Base-by-base conservation (phyloP, 2,888 invertebrate genomes). In the Margaritifera margaritifera region DNA sequence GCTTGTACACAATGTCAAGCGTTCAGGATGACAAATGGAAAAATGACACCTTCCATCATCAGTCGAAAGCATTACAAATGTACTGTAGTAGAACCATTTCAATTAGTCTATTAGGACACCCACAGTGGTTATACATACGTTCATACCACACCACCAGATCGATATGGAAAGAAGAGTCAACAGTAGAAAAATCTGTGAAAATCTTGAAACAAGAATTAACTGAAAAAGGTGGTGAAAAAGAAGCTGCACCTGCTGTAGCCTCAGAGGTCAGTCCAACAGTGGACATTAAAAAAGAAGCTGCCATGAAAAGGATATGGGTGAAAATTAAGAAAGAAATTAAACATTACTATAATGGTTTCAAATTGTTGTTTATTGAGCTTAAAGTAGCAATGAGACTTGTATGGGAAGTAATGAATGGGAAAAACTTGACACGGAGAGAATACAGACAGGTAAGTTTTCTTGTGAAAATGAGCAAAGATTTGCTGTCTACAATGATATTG, bases 261-360 rank as follows among this genome's bases (percentile, higher is more conserved):
- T 60, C 64, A 4, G 60, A 59, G 11, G 69, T 58, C 25, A 25
- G 4, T 11, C n/a, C 51, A 62, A 53, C 27, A 55, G 58, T 27
- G 20, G 60, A 20, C n/a, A 4, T 31, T 61, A 42, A 54, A 51
- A 64, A 67, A 58, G 31, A 63, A 62, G 52, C 42, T 31, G 6
- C 56, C 20, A 19, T 42, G 20, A 8, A 31, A 50, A 61, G 24
- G 20, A 66, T 97, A 3, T 92, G 85, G 76, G 72, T 85, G 60
- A 93, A 93, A 80, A 90, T 98, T 62, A 93, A 95, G 89, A 94
- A 94, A 87, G 99, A 98, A 98, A 90, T 96, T 24, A 89, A 90
- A 71, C 99, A 99, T 91, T 99, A 98, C 89, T 99, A 98, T 89
- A 97, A 99, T 91, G 99, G 99, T 2, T 99, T 99, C 90, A 93